Percentiles rank a stretch among this genome's conserved stretches.
Evolutionary conservation across 2,797 vertebrate species (phyloP).

Genomic region (Linurgus olivaceus): DNA sequence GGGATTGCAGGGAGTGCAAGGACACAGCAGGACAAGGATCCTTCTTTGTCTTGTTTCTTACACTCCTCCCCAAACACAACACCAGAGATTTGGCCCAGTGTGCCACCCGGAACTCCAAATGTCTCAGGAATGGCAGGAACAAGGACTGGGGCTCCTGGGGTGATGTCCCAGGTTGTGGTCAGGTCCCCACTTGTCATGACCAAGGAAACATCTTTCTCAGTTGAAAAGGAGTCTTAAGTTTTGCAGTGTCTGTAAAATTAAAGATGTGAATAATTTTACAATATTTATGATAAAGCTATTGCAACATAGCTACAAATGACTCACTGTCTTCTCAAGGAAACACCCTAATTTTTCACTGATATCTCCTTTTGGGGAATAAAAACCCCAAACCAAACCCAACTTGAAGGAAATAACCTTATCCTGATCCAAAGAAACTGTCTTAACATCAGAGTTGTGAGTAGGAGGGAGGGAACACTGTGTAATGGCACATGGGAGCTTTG

Average conservation of each 20-base stretch:
- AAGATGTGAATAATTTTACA: background rate
- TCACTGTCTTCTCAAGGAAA: conserved; percentile 41
- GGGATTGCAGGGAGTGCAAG: background rate
- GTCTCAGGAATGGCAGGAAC: background rate
- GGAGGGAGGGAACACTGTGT: background rate
- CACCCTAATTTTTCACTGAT: background rate
- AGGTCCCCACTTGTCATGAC: accelerated
- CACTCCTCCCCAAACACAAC: background rate
- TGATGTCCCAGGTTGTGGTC: background rate
- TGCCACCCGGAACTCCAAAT: background rate
- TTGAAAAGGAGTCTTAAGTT: background rate
- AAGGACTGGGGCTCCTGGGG: background rate
- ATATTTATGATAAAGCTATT: conserved; percentile 15
- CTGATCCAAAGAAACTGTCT: background rate
- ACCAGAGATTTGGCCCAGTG: background rate
- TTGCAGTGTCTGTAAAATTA: background rate
- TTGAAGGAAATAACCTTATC: background rate
- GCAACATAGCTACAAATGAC: background rate
- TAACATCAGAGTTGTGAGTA: background rate
- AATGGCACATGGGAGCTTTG: background rate
- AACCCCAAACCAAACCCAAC: background rate
- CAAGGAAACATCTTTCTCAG: background rate
- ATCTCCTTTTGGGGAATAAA: background rate
- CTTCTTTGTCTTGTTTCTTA: background rate
- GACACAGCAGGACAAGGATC: background rate